Conservation (phyloP, 2,888 invertebrate genomes). For the Autographa gamma region DNA sequence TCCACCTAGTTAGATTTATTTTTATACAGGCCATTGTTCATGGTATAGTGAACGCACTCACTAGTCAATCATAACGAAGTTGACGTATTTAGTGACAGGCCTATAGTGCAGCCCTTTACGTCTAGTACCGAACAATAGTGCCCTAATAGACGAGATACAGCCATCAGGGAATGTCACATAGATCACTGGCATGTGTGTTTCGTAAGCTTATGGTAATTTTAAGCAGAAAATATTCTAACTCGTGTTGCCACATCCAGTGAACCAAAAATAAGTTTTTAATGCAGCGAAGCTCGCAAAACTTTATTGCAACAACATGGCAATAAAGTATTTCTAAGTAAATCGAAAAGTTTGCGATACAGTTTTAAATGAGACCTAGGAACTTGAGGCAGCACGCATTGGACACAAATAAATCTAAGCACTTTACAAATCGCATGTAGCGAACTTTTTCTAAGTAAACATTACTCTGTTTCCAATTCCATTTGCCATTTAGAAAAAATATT, state of each 20-base stretch:
- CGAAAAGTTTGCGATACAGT: slow-evolving; percentile 63
- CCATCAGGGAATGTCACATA: not conserved
- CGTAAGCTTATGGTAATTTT: not conserved
- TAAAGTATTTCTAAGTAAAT: slow-evolving; percentile 64
- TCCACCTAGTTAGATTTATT: not conserved
- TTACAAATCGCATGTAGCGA: slow-evolving; percentile 65
- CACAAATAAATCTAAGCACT: slow-evolving; percentile 72
- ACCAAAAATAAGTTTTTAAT: slow-evolving; percentile 43
- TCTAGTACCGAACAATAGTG: not conserved
- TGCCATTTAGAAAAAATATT: slow-evolving; percentile 34
- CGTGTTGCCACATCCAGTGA: not conserved
- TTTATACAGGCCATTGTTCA: not conserved
- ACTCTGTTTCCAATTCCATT: slow-evolving; percentile 37
- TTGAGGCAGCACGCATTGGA: slow-evolving; percentile 57
- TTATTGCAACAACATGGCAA: slow-evolving; percentile 58
- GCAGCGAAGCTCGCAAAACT: slow-evolving; percentile 43
- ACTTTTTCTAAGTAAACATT: slow-evolving; percentile 55
- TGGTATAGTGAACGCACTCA: not conserved
- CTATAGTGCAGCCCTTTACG: not conserved
- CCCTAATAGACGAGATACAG: not conserved
- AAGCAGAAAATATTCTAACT: not conserved
- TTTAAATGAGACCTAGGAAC: slow-evolving; percentile 62
- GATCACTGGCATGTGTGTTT: not conserved
- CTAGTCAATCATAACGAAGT: not conserved
- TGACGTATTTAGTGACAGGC: not conserved